A percentile compares a stretch with the other conserved stretches of the same genome.
Conservation (phyloP, 1,140 invertebrate species). For the Hypothenemus hampei region DNA sequence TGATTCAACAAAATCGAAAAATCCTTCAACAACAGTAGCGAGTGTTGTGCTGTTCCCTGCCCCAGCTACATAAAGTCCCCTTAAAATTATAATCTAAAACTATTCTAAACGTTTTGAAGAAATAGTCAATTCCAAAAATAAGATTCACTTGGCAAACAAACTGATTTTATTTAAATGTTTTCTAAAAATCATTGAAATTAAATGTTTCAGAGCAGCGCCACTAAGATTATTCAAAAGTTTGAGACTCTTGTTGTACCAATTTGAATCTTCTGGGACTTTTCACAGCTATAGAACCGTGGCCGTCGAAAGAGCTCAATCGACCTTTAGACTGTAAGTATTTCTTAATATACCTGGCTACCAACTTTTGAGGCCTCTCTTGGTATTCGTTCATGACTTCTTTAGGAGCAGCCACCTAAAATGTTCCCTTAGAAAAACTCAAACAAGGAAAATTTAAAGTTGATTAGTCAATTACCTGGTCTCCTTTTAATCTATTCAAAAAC, state of each 20-base stretch:
- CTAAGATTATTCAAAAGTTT: conserved; percentile 73
- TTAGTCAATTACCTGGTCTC: conserved; percentile 73
- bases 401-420: conserved; percentile 67
- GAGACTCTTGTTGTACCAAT: conserved; percentile 83
- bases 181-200: neutral
- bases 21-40: conserved; percentile 1
- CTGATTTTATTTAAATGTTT: neutral
- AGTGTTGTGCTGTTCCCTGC: conserved; percentile 27
- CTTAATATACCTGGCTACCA: conserved; percentile 85
- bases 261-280: conserved; percentile 82
- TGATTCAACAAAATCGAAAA: neutral
- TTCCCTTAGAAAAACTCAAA: neutral
- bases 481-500: conserved; percentile 86
- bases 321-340: conserved; percentile 72
- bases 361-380: conserved; percentile 84
- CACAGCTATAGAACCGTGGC: conserved; percentile 69
- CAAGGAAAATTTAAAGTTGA: too few relatives aligned
- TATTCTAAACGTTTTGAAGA: neutral
- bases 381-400: conserved; percentile 90
- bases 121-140: conserved; percentile 13
- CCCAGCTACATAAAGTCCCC: conserved; percentile 25
- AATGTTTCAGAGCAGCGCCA: neutral
- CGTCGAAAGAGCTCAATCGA: conserved; percentile 61
- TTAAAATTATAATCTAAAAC: conserved; percentile 20
- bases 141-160: neutral